These are phyloP conservation scores for Nemurella pictetii DNA, from an alignment of 2,888 invertebrate genomes.

Conservation along the genomic window DNA sequence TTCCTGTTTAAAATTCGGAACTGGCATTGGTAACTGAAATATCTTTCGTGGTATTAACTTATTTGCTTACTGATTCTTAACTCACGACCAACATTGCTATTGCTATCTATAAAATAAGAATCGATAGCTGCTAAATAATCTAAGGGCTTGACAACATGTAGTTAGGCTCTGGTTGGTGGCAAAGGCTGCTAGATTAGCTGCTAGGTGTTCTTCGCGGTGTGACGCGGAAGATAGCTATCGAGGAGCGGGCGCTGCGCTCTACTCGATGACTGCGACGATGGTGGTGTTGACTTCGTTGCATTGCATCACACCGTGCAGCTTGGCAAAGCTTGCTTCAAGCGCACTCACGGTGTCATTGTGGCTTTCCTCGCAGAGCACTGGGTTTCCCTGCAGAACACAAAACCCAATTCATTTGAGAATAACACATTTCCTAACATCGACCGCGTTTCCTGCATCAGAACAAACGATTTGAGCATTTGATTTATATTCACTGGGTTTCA, in stretches of 20 bases:
- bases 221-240: no score
- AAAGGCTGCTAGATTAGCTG: neutral
- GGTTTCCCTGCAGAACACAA: constrained; percentile 61
- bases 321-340: constrained; percentile 72
- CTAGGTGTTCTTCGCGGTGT: neutral
- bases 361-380: constrained; percentile 75
- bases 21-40: neutral
- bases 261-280: neutral
- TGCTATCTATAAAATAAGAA: neutral
- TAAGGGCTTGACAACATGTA: neutral
- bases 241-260: no score
- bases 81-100: neutral
- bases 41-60: neutral
- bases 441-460: no score
- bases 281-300: constrained; percentile 14
- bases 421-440: no score
- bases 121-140: neutral
- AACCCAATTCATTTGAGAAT: no score
- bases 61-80: neutral
- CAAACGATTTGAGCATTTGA: no score
- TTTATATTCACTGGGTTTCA: no score
- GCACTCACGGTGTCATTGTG: constrained; percentile 70
- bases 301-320: constrained; percentile 62
- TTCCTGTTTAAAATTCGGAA: neutral
- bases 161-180: neutral